phyloP scores from a whole-genome alignment of 2,888 invertebrate species.

The Idaea biselata region DNA sequence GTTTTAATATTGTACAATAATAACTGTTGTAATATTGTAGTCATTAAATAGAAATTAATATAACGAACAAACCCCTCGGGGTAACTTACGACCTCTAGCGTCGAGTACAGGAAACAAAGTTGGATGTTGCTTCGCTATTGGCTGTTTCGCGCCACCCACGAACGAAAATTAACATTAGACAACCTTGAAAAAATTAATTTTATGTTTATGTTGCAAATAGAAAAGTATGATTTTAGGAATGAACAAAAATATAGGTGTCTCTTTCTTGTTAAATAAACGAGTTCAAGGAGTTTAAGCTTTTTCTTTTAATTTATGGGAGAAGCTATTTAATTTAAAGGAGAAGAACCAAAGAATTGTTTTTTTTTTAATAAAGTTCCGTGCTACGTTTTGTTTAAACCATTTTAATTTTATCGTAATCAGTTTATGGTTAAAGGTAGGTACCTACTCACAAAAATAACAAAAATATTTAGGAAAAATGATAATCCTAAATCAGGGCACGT shows the following conservation, averaged over 20 bases:
- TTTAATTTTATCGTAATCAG: too few species aligned
- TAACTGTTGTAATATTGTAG: constrained; percentile 38
- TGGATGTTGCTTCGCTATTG: not conserved
- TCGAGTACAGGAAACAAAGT: constrained; percentile 17
- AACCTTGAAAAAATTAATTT: constrained; percentile 3
- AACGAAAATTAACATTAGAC: constrained; percentile 8
- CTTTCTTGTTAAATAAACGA: not conserved
- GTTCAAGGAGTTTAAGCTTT: too few species aligned
- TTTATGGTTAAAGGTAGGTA: too few species aligned
- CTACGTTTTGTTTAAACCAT: too few species aligned
- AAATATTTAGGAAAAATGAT: too few species aligned
- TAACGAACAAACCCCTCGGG: constrained; percentile 31
- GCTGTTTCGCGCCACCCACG: constrained; percentile 25
- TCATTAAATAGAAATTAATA: constrained; percentile 38
- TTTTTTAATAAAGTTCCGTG: too few species aligned
- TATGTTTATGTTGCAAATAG: not conserved
- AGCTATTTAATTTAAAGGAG: too few species aligned
- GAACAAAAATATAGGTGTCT: not conserved
- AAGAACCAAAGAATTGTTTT: too few species aligned
- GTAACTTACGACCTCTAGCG: constrained; percentile 35
- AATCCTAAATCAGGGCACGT: too few species aligned
- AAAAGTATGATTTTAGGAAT: not conserved
- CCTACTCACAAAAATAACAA: too few species aligned
- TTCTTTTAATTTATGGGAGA: too few species aligned
- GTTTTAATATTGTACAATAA: constrained; percentile 32